Evolutionary conservation across 1,140 invertebrate genomes (phyloP).

Genomic region (Ostrea edulis): DNA sequence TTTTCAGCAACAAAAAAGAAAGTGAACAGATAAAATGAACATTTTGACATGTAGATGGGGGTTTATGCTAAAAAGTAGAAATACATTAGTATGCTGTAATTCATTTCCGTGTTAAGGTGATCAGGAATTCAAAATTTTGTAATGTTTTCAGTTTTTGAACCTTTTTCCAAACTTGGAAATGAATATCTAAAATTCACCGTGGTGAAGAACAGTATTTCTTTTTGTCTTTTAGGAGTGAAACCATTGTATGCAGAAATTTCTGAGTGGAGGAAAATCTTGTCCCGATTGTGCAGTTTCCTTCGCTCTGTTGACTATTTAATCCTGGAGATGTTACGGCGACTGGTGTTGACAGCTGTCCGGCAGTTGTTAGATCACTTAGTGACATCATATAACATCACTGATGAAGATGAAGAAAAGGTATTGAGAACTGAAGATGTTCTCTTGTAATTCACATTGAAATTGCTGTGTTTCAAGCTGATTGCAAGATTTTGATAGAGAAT

Average conservation of each 20-base stretch:
- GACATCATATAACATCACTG: slow-evolving; percentile 70
- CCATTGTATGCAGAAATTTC: slow-evolving; percentile 78
- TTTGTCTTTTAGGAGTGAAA: slow-evolving; percentile 51
- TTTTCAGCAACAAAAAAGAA: no score
- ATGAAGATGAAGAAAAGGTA: slow-evolving; percentile 69
- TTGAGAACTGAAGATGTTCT: background rate
- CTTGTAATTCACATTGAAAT: background rate
- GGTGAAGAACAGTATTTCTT: background rate
- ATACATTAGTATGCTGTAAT: background rate
- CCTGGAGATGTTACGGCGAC: slow-evolving; percentile 74
- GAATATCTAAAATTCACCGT: background rate
- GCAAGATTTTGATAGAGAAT: background rate
- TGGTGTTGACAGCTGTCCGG: slow-evolving; percentile 74
- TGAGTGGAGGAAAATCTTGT: slow-evolving; percentile 77
- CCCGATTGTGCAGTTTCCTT: slow-evolving; percentile 75
- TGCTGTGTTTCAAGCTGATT: slow-evolving; percentile 7
- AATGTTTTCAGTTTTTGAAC: background rate
- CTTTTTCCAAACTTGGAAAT: background rate
- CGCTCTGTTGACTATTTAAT: slow-evolving; percentile 74
- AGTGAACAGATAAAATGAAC: background rate
- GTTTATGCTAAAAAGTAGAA: background rate
- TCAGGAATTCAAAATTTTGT: background rate
- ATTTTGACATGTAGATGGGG: background rate
- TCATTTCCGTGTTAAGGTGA: background rate
- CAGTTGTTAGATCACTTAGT: slow-evolving; percentile 73